phyloP scores from a whole-genome alignment of 2,113 vertebrate species.

The Azemiops feae region DNA sequence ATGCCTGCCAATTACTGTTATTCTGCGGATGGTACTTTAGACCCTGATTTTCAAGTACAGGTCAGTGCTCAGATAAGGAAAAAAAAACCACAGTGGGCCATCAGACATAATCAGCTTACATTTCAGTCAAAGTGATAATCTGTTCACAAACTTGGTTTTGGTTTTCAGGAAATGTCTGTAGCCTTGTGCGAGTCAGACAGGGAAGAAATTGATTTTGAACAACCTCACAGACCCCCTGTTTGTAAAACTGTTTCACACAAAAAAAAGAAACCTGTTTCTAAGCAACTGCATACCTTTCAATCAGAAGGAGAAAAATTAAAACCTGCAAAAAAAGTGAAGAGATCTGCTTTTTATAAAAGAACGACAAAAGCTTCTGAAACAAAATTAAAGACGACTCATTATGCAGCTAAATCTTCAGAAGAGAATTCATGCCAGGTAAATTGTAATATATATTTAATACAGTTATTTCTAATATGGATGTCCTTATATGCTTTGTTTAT shows the following conservation, averaged over 20 bases:
- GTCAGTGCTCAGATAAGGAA: neutral
- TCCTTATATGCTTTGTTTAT: neutral
- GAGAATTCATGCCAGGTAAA: neutral
- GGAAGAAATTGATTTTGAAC: neutral
- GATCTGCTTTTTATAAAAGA: neutral
- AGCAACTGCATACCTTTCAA: no score
- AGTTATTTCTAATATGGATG: neutral
- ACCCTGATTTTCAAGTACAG: neutral
- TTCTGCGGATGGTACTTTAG: rapidly evolving
- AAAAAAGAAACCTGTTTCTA: neutral
- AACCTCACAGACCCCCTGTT: neutral
- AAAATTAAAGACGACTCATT: neutral
- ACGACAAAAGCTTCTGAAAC: neutral
- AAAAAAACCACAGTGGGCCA: neutral
- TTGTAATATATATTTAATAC: neutral
- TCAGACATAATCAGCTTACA: neutral
- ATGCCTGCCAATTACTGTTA: rapidly evolving
- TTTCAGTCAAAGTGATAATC: neutral
- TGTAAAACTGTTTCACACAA: rapidly evolving
- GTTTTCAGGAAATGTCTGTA: neutral
- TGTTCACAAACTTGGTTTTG: neutral
- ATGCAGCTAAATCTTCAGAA: neutral
- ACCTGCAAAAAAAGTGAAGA: neutral
- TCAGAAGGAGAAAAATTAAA: neutral
- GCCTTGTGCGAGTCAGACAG: rapidly evolving